Percentiles rank a stretch among this genome's conserved stretches.
phyloP scores from a whole-genome alignment of 1,140 invertebrate genomes.

The Drosophila lacertosa region DNA sequence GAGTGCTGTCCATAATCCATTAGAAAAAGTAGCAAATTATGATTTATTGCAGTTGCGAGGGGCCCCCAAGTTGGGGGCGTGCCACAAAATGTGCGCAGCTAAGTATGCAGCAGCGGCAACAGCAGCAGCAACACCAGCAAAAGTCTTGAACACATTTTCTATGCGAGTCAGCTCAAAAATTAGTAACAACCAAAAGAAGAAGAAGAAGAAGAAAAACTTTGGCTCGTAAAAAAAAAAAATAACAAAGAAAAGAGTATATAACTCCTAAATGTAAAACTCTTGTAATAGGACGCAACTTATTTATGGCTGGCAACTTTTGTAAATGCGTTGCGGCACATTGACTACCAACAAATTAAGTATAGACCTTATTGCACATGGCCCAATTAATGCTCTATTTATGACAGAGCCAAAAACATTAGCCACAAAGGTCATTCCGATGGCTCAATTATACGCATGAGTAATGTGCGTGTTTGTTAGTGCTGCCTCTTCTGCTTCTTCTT shows the following conservation, averaged over 20 bases:
- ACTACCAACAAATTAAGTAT: slow-evolving; percentile 50
- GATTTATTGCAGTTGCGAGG: slow-evolving; percentile 70
- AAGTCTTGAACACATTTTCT: slow-evolving; percentile 38
- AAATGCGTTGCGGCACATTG: slow-evolving; percentile 47
- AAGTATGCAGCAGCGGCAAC: slow-evolving; percentile 45
- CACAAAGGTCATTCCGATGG: slow-evolving; percentile 56
- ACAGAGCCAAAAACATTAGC: slow-evolving; percentile 24
- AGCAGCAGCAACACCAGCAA: slow-evolving; percentile 26
- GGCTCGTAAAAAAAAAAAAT: slow-evolving; percentile 21
- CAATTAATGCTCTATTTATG: slow-evolving; percentile 71
- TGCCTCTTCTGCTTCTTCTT: slow-evolving; percentile 1
- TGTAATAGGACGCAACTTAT: slow-evolving; percentile 54
- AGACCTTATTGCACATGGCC: slow-evolving; percentile 40
- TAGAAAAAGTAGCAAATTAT: slow-evolving; percentile 81
- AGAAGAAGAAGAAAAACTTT: not conserved
- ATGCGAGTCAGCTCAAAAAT: slow-evolving; percentile 31
- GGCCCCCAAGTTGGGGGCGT: slow-evolving; percentile 7
- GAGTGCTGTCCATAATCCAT: slow-evolving; percentile 73
- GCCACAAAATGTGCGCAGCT: slow-evolving; percentile 57
- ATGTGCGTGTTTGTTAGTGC: slow-evolving; percentile 48
- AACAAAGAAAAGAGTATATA: no score
- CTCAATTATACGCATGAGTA: slow-evolving; percentile 74
- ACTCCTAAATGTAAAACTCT: slow-evolving; percentile 72
- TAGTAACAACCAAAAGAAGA: slow-evolving; percentile 6
- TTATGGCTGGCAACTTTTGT: slow-evolving; percentile 47